A percentile compares a stretch with the other conserved stretches of the same genome.
Conservation (phyloP, 2,113 vertebrate genomes). For the Stigmatopora nigra region DNA sequence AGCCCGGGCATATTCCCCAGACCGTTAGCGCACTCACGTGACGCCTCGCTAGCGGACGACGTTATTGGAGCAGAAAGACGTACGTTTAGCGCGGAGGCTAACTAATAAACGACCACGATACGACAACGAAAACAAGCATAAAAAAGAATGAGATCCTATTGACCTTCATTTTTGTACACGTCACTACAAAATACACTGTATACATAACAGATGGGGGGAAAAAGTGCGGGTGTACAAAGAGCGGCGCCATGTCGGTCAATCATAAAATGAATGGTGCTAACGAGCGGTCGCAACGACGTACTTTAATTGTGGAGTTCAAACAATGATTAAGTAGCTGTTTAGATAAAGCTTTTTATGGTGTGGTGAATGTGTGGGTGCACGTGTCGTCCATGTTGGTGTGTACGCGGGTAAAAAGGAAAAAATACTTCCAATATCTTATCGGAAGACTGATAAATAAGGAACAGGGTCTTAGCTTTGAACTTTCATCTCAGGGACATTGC, state of each 20-base stretch:
- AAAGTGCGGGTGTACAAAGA: neutral
- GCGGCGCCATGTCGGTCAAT: neutral
- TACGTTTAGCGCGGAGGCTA: constrained; percentile 13
- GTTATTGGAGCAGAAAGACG: constrained; percentile 37
- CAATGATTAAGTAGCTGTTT: neutral
- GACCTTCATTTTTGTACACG: constrained; percentile 9
- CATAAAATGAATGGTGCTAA: neutral
- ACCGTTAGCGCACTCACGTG: constrained; percentile 45
- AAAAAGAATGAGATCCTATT: no score
- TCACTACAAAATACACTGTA: constrained; percentile 27
- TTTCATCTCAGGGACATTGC: constrained; percentile 37
- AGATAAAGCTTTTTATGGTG: neutral
- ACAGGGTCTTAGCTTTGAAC: constrained; percentile 37
- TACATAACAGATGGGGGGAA: constrained; percentile 5
- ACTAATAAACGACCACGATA: constrained; percentile 21
- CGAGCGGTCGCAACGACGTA: neutral
- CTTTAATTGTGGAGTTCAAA: neutral
- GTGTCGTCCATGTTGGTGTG: neutral
- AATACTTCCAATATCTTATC: constrained; percentile 41
- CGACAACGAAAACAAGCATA: constrained; percentile 22
- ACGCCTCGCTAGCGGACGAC: constrained; percentile 41
- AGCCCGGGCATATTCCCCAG: constrained; percentile 24
- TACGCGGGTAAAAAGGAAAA: neutral
- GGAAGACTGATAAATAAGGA: constrained; percentile 37
- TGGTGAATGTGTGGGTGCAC: neutral